Evolutionary conservation across 2,888 invertebrate genomes (phyloP), one percentile per base, ranked within the genome.

Genomic region (Aspidiotus rigidus): DNA sequence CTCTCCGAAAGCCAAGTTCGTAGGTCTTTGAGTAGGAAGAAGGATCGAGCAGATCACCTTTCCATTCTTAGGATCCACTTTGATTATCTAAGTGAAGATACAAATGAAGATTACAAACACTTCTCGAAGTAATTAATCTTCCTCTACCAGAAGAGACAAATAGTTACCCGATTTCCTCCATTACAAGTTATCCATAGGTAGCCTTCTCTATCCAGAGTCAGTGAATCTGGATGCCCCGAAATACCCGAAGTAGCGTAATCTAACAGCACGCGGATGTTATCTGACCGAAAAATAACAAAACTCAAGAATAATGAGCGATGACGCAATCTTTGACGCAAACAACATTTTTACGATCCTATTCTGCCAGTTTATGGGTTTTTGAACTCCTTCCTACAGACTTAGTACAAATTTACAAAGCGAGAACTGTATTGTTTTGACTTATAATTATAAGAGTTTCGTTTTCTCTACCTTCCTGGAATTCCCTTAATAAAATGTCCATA

Each of bases 101-200:
- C 39, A 6, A 57, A 57, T 15, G 16, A 57, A n/a, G 11, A 11
- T 10, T 17, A 57, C 11, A 1, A 11, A n/a, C 3, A n/a, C 17
- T 57, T 57, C 2, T 1, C 5, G 53, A n/a, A 5, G 3, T 53
- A 53, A 3, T 53, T 5, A n/a, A n/a, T 53, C 53, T 3, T 53
- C 11, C 11, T 13, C 13, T 53, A n/a, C 53, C 53, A n/a, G 53
- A n/a, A 53, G 1, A 5, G 53, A 11, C 53, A 5, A 53, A 53
- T 11, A n/a, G 77, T 69, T 70, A 86, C 80, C 75, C 84, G 82
- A 8, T 83, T 81, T 1, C 85, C 88, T 73, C 84, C 83, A 75
- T 86, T 90, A 75, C 86, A 86, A 64, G 81, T 81, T 11, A 82
- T 77, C 82, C 82, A 83, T 2, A 82, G 74, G 71, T 81, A 80